Base-by-base conservation (phyloP, 92 coral and sea anemone genomes). In the Scolanthus callimorphus region DNA sequence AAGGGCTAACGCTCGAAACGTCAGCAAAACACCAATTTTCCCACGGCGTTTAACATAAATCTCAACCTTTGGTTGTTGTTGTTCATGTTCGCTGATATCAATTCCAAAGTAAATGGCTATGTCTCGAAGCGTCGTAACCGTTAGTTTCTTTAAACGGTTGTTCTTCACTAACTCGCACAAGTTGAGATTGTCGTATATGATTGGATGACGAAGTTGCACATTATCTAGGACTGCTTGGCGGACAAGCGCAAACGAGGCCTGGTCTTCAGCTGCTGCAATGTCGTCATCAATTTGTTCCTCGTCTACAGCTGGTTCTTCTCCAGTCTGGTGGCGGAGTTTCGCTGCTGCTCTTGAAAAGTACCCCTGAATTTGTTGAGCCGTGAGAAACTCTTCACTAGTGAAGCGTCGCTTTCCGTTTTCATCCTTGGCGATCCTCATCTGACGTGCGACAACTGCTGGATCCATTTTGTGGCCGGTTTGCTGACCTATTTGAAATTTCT, bases 341-440 rank as follows among this genome's bases (percentile, higher is more conserved):
- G 51, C 53, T 24, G 79, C 66, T 62, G 51, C 29, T 55, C 89
- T 60, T 56, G 89, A 82, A 69, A 82, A 82, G 38, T 39, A 82
- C n/a, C 70, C 58, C 76, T 57, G 63, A n/a, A 70, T 50, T 49
- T 82, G 89, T 30, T 45, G 73, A 51, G 66, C 50, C 24, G 84
- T 69, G 10, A 82, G 62, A 31, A 77, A 76, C 37, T 69, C 67
- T 1, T 30, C 72, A 24, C 31, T 41, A 1, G 46, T 51, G 55
- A 82, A 76, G 49, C 69, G 52, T 65, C 84, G 50, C 39, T 62
- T 59, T 1, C 79, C 79, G 23, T 63, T 76, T 74, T 15, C 22
- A 23, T 70, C 55, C 54, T 54, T 68, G 4, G 79, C 64, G 41
- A 52, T 49, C 20, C 83, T 67, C 83, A 82, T 69, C 20, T 82